phyloP scores from a whole-genome alignment of 1,140 invertebrate genomes.

The Trialeurodes vaporariorum region DNA sequence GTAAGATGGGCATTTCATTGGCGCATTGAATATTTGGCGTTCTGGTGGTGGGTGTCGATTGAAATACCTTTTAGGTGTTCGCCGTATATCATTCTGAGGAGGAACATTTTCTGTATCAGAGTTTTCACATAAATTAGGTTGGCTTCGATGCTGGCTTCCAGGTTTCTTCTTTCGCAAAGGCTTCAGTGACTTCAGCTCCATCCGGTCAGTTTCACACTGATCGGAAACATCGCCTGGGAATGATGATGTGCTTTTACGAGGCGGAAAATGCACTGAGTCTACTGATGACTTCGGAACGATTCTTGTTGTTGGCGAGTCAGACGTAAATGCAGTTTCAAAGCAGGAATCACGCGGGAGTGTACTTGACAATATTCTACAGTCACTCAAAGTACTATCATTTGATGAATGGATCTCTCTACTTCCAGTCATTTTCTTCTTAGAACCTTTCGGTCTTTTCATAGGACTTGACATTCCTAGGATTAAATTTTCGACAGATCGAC shows the following conservation, averaged over 20 bases:
- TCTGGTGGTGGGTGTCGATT: background rate
- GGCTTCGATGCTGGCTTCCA: background rate
- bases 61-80: background rate
- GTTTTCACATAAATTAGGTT: background rate
- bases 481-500: background rate
- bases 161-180: background rate
- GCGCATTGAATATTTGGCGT: background rate
- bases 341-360: background rate
- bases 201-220: background rate
- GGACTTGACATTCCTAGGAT: background rate
- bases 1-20: background rate
- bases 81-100: background rate
- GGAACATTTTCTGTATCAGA: background rate
- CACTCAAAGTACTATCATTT: background rate
- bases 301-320: background rate
- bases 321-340: background rate
- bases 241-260: background rate
- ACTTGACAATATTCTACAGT: background rate
- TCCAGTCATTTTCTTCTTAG: background rate
- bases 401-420: background rate
- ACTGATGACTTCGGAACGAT: background rate
- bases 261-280: background rate
- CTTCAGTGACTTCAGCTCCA: background rate
- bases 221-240: background rate
- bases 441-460: background rate